These are phyloP conservation scores for Pseudomyrmex pallidus DNA, from an alignment of 1,140 invertebrate genomes.

Conservation along the genomic window DNA sequence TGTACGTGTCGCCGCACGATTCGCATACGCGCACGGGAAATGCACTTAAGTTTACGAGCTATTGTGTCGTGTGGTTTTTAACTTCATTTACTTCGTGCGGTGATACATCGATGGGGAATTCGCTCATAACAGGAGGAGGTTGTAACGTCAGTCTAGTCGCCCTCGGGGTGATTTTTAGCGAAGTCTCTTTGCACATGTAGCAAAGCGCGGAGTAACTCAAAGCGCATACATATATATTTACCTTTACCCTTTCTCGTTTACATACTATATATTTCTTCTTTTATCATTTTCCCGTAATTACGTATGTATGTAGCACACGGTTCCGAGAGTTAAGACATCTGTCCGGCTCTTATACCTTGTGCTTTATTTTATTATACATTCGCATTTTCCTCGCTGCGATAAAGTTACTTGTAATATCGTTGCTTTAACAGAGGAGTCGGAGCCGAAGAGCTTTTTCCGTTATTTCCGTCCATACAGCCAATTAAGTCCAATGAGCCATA, in stretches of 20 bases:
- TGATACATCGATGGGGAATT: not conserved
- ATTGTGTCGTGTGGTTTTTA: constrained; percentile 31
- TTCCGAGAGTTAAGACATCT: not conserved
- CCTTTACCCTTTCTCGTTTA: constrained; percentile 38
- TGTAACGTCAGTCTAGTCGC: not conserved
- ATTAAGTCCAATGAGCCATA: constrained; percentile 11
- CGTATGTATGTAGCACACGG: not conserved
- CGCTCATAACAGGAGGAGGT: not conserved
- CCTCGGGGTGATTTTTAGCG: constrained; percentile 13
- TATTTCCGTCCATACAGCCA: constrained; percentile 9
- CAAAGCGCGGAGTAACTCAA: not conserved
- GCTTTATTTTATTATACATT: not conserved
- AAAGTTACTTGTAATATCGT: constrained; percentile 23
- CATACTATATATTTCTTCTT: not conserved
- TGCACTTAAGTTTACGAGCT: constrained; percentile 16
- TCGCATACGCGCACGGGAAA: not conserved
- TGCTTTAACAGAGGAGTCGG: not conserved
- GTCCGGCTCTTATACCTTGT: not conserved
- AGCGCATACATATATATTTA: not conserved
- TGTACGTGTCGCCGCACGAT: not conserved
- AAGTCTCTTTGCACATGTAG: constrained; percentile 4
- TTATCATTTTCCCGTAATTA: constrained; percentile 30
- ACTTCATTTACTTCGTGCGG: not conserved
- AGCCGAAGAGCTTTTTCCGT: not conserved
- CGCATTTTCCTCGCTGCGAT: not conserved